Evolutionary conservation across 1,140 invertebrate genomes (phyloP).

Genomic region (Leptinotarsa texana): DNA sequence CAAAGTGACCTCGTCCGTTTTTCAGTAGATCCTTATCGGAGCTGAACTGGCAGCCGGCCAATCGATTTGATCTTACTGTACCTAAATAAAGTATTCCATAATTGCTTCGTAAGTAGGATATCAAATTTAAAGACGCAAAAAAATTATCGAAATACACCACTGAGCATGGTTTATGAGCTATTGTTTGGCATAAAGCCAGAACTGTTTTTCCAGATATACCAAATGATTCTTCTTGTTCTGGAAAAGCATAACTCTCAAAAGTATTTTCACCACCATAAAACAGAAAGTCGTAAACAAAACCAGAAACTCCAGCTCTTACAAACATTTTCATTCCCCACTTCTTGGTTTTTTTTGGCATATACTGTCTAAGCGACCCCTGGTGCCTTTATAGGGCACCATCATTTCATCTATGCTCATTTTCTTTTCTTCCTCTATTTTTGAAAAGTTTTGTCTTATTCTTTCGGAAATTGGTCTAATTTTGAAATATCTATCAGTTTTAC

Average conservation of each 20-base stretch:
- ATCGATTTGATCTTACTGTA: conserved; percentile 20
- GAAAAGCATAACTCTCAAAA: conserved; percentile 11
- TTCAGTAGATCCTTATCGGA: background rate
- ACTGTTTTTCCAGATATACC: conserved; percentile 24
- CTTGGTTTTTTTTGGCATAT: conserved; percentile 44
- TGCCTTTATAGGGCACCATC: conserved; percentile 58
- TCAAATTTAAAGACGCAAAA: conserved; percentile 12
- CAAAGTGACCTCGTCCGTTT: conserved; percentile 30
- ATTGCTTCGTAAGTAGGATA: conserved; percentile 4
- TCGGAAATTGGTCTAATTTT: conserved; percentile 51
- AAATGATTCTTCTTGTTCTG: conserved; percentile 21
- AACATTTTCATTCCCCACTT: conserved; percentile 52
- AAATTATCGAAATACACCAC: conserved; percentile 29
- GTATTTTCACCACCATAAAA: conserved; percentile 44
- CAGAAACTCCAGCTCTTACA: conserved; percentile 50
- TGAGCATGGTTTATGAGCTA: background rate
- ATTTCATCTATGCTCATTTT: conserved; percentile 53
- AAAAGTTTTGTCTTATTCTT: conserved; percentile 47
- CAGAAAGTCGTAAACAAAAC: conserved; percentile 55
- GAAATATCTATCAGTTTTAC: conserved; percentile 44
- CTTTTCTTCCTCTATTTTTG: conserved; percentile 45
- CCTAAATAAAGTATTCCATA: conserved; percentile 19
- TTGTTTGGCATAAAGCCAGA: conserved; percentile 6
- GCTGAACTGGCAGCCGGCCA: background rate
- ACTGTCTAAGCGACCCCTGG: conserved; percentile 49